Evolutionary conservation across 2,797 vertebrate genomes (phyloP), one percentile per base, ranked within the genome.

Genomic region (Hirundo rustica): DNA sequence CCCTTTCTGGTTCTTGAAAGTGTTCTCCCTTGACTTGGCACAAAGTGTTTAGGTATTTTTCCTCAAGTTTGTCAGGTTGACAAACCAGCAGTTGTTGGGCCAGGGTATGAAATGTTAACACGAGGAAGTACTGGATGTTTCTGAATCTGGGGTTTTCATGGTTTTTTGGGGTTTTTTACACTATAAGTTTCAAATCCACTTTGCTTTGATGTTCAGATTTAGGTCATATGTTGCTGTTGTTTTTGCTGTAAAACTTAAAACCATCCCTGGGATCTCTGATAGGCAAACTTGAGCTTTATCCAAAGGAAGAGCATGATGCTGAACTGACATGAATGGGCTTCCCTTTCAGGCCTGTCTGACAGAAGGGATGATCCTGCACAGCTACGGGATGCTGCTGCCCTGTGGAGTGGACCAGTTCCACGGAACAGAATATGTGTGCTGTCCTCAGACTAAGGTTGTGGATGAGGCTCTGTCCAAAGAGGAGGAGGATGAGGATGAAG

Each of bases 341-440:
- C 47, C 67, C 64, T 80, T 92, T 3, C 95, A 99, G 99, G 99
- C 99, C 38, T 99, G 99, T 58, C 95, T 98, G 94, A 98, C 98
- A 34, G 98, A 98, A 89, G 98, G 98, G 66, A 99, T 98, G 98
- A 97, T 98, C 92, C 98, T 99, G 74, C 98, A 99, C 97, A 99
- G 98, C 97, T 99, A 99, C 0, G 99, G 99, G 71, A 99, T 99
- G 99, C 98, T 99, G 95, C 98, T 99, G 87, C 99, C 99, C 68
- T 99, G 99, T 1, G 99, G 98, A 30, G 98, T 99, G 1, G 98
- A 99, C 97, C 98, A 98, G 97, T 99, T 99, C 98, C 98, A 98
- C 0, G 99, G 99, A 80, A 99, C 99, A 1, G 99, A 99, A 67
- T 99, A 99, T 1, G 99, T 99, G 4, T 99, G 99, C 97, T 99